Base-by-base conservation (phyloP, 2,888 invertebrate species). In the Margaritifera margaritifera region DNA sequence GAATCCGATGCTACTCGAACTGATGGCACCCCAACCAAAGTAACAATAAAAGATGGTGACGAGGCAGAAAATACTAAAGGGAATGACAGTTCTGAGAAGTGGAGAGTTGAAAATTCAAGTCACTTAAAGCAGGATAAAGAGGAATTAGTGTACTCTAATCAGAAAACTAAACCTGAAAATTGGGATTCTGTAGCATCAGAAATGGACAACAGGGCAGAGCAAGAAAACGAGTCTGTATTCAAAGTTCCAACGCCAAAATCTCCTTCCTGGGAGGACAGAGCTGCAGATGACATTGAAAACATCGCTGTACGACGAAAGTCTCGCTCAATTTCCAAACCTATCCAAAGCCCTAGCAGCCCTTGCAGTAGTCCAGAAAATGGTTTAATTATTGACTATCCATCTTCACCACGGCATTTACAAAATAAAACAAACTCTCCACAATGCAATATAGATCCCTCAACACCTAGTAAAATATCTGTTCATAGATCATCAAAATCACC, bases 311-410 rank as follows among this genome's bases (percentile, higher is more conserved):
- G 72, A 20, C 57, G 72, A 52, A 77, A 75, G 58, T 66, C 62
- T 15, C 68, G 75, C 25, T 68, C 71, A 25, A 68, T 69, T 68
- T 70, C 75, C 42, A 69, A 71, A n/a, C 68, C 75, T 20, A 71
- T 79, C 22, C 68, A 74, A 6, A 84, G 83, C 72, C 86, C 87
- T 24, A 74, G 79, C 53, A 88, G 87, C 75, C 85, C 86, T 52
- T 79, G 78, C 6, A 89, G 89, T 74, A 89, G 89, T 70, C 88
- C 89, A 6, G 90, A 88, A 70, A 89, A 89, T 68, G 86, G 88
- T 51, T 78, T 90, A 31, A 81, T 90, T 50, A 90, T 90, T 54
- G 90, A 90, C 74, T 88, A 82, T 74, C 85, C 80, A 19, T 60
- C 71, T 8, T 80, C 83, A 4, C 79, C 82, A 1, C 68, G 73